phyloP scores from a whole-genome alignment of 1,140 invertebrate genomes.

The Hypothenemus hampei region DNA sequence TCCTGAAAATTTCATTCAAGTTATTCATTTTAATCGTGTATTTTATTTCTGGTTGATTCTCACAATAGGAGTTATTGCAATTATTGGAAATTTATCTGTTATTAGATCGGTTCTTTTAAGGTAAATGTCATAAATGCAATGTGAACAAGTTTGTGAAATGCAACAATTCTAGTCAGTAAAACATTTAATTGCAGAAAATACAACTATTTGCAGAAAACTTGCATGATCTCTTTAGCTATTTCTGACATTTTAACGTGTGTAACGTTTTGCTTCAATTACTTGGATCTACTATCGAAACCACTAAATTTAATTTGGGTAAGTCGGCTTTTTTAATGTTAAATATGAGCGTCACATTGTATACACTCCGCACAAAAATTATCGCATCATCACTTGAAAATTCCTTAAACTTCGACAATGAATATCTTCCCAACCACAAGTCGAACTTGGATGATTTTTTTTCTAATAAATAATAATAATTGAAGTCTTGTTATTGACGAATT shows the following conservation, averaged over 20 bases:
- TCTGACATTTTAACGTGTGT: conserved; percentile 46
- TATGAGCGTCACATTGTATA: too few species aligned
- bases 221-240: conserved; percentile 47
- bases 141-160: background rate
- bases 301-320: conserved; percentile 36
- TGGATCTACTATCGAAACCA: conserved; percentile 37
- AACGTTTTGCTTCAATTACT: conserved; percentile 37
- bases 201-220: conserved; percentile 42
- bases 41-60: conserved; percentile 28
- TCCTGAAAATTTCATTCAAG: background rate
- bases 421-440: too few species aligned
- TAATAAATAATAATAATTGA: too few species aligned
- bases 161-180: background rate
- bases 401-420: too few species aligned
- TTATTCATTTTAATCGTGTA: background rate
- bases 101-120: conserved; percentile 31
- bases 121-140: conserved; percentile 23
- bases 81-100: conserved; percentile 33
- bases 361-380: too few species aligned
- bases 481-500: too few species aligned
- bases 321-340: conserved; percentile 1
- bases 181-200: conserved; percentile 35
- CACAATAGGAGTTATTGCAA: conserved; percentile 23
- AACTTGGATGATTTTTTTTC: too few species aligned
- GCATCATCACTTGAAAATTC: too few species aligned